Evolutionary conservation across 2,113 vertebrate species (phyloP).

Genomic region (Oncorhynchus gorbuscha): DNA sequence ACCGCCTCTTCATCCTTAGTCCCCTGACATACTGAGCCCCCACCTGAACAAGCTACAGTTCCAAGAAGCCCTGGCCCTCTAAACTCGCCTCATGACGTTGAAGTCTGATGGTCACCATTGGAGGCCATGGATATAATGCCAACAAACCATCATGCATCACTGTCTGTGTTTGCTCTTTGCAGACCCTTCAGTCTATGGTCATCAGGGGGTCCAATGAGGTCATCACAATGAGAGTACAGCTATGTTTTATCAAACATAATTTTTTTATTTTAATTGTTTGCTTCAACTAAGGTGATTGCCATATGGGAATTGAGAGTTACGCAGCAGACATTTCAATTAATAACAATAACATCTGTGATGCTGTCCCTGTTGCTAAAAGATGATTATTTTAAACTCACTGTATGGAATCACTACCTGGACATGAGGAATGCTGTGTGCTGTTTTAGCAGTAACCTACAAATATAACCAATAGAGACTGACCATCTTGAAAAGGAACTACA

Average conservation of each 20-base stretch:
- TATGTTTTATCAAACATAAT: not conserved
- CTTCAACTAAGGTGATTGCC: not conserved
- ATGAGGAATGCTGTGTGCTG: not conserved
- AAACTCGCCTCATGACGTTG: not conserved
- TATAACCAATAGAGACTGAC: not conserved
- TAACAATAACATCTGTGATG: not conserved
- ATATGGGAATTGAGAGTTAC: not conserved
- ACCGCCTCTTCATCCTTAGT: slow-evolving; percentile 93
- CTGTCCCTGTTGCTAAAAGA: not conserved
- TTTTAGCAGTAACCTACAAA: not conserved
- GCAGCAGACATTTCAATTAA: not conserved
- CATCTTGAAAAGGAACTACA: not conserved
- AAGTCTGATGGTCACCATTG: not conserved
- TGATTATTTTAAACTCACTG: not conserved
- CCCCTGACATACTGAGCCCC: slow-evolving; percentile 88
- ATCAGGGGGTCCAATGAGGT: not conserved
- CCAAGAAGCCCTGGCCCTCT: not conserved
- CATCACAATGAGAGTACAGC: not conserved
- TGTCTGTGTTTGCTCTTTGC: not conserved
- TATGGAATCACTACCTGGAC: not conserved
- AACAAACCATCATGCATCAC: not conserved
- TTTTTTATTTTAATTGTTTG: not conserved
- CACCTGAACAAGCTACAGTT: not conserved
- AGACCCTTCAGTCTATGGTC: not conserved
- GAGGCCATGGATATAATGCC: not conserved